phyloP scores from a whole-genome alignment of 1,140 invertebrate genomes.

The Portunus trituberculatus region DNA sequence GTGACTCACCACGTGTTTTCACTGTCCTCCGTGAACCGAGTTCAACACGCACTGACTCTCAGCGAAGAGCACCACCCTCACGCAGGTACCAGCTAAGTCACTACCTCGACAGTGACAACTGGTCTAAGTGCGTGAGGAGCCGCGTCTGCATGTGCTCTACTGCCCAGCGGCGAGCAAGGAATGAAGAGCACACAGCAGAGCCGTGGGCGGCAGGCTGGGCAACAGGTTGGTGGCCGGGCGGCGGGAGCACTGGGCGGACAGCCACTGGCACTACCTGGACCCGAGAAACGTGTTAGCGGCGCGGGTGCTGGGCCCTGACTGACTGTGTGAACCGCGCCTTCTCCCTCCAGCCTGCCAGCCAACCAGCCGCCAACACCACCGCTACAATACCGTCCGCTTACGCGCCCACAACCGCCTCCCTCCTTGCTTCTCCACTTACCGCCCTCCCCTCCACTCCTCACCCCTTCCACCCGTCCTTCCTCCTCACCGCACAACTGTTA shows the following conservation, averaged over 20 bases:
- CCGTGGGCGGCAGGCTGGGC: background rate
- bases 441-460: constrained; percentile 7
- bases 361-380: background rate
- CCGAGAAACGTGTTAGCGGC: background rate
- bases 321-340: background rate
- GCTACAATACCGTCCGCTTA: constrained; percentile 18
- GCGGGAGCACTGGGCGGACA: background rate
- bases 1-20: constrained; percentile 20
- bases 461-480: constrained; percentile 16
- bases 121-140: background rate
- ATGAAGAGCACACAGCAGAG: background rate
- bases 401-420: background rate
- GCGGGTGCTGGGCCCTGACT: constrained; percentile 15
- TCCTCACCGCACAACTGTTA: background rate
- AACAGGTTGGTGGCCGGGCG: constrained; percentile 16
- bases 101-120: background rate
- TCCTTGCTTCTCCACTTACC: constrained; percentile 20
- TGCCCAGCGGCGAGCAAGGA: background rate
- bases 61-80: background rate
- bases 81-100: background rate
- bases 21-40: background rate
- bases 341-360: background rate
- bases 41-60: background rate
- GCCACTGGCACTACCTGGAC: background rate
- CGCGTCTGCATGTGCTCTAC: background rate